Conservation (phyloP, 1,140 invertebrate species). For the Drosophila takahashii region DNA sequence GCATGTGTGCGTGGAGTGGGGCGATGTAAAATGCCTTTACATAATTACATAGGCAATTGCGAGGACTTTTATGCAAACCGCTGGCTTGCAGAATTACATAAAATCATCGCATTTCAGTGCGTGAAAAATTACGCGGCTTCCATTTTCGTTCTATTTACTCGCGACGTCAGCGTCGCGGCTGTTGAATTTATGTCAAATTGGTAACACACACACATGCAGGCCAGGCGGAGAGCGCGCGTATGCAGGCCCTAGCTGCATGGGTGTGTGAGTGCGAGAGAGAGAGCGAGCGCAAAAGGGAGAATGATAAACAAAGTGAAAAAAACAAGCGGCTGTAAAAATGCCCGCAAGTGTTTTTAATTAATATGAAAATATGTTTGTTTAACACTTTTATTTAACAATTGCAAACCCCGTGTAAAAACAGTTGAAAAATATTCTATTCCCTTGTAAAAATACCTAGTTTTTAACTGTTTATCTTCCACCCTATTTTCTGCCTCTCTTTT, state of each 20-base stretch:
- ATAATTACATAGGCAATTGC: conserved; percentile 58
- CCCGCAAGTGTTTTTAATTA: conserved; percentile 21
- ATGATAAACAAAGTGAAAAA: conserved; percentile 78
- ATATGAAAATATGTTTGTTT: conserved; percentile 18
- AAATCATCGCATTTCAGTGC: conserved; percentile 35
- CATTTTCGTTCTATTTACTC: conserved; percentile 82
- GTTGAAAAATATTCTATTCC: conserved; percentile 8
- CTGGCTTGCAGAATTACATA: conserved; percentile 56
- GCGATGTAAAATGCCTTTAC: conserved; percentile 78
- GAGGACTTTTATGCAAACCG: conserved; percentile 21
- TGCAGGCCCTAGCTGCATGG: conserved; percentile 44
- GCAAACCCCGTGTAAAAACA: not conserved
- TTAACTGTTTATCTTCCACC: conserved; percentile 4
- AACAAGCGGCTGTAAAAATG: conserved; percentile 33
- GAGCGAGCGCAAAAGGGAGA: conserved; percentile 27
- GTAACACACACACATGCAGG: conserved; percentile 67
- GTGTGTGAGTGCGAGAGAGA: conserved; percentile 34
- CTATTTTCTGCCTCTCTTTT: not conserved
- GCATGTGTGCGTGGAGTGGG: conserved; percentile 33
- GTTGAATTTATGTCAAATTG: conserved; percentile 84
- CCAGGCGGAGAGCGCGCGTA: conserved; percentile 38
- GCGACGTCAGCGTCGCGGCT: conserved; percentile 79
- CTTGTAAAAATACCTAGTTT: not conserved
- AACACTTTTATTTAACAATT: not conserved
- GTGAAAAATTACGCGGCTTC: conserved; percentile 62